Conservation (phyloP, 2,888 invertebrate species). For the Drosophila nigricruria region DNA sequence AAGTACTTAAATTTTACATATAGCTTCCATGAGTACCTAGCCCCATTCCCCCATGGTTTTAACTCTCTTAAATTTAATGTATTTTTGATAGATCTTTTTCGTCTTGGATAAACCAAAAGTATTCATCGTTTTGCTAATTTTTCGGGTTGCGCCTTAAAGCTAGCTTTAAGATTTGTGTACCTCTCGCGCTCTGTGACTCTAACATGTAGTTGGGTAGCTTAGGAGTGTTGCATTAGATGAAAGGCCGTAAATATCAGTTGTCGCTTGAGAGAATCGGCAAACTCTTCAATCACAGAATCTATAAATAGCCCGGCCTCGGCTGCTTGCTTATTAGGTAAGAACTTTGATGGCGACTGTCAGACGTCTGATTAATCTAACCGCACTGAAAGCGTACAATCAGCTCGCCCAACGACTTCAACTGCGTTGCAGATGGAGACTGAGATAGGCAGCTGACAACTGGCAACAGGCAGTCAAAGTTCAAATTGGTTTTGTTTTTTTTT, state of each 20-base stretch:
- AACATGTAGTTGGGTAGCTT: not conserved
- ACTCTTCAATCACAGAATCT: constrained; percentile 41
- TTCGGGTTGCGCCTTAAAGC: not conserved
- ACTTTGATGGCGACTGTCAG: constrained; percentile 31
- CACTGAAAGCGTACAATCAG: constrained; percentile 39
- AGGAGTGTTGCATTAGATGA: constrained; percentile 29
- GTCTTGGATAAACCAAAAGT: not conserved
- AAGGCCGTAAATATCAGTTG: constrained; percentile 33
- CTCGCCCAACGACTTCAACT: not conserved
- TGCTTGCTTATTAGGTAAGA: constrained; percentile 44
- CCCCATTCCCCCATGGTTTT: no score
- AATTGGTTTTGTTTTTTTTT: constrained; percentile 13
- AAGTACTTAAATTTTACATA: no score
- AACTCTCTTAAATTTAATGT: not conserved
- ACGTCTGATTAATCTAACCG: constrained; percentile 45
- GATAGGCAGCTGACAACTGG: constrained; percentile 17
- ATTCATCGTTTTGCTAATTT: no score
- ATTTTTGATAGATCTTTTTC: not conserved
- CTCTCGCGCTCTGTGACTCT: not conserved
- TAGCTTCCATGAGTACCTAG: no score
- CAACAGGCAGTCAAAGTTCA: constrained; percentile 40
- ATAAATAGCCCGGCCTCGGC: constrained; percentile 45
- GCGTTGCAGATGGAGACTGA: not conserved
- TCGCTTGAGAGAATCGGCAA: constrained; percentile 24
- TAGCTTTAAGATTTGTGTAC: not conserved